Evolutionary conservation across 2,888 invertebrate genomes (phyloP), one percentile per base, ranked within the genome.

Genomic region (Drosophila flavopinicola): DNA sequence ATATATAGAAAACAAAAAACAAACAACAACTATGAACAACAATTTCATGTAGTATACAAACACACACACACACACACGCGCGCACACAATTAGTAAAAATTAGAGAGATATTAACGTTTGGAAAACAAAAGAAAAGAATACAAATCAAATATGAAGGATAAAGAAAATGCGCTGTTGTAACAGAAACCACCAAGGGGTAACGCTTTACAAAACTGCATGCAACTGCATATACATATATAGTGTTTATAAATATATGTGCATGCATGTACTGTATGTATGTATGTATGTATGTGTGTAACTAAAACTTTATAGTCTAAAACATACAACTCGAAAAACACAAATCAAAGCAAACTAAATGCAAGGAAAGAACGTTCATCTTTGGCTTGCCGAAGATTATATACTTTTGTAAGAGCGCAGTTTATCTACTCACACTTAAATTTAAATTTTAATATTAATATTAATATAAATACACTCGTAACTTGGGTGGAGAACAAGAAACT

Each of bases 111-210:
- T n/a, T 37, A 52, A 63, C 9, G 30, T 48, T 33, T 35, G 24
- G 11, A 30, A 25, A 39, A 45, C 10, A 49, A 37, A 24, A 32
- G 41, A 29, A 39, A 33, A 24, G 27, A 27, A 13, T n/a, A 15
- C 3, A 37, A 30, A 52, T 24, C 10, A 6, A 30, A 39, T 9
- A 49, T 13, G 17, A 54, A 60, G 23, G 10, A 47, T 42, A 30
- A 35, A 10, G n/a, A 47, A 69, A 65, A 65, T 64, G 87, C 79
- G 87, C 88, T 86, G 88, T 88, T 85, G 89, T 86, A 90, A 90
- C 90, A 83, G 89, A 84, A 89, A 90, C 91, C 88, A 91, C 91
- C 89, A 90, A 90, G 82, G 89, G 88, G 73, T 78, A 88, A 90
- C 83, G 87, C 88, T 88, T 90, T 90, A 87, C 86, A 85, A 83